Base-by-base conservation (phyloP, 2,888 invertebrate species). In the Spatulosminthurus flaviceps region DNA sequence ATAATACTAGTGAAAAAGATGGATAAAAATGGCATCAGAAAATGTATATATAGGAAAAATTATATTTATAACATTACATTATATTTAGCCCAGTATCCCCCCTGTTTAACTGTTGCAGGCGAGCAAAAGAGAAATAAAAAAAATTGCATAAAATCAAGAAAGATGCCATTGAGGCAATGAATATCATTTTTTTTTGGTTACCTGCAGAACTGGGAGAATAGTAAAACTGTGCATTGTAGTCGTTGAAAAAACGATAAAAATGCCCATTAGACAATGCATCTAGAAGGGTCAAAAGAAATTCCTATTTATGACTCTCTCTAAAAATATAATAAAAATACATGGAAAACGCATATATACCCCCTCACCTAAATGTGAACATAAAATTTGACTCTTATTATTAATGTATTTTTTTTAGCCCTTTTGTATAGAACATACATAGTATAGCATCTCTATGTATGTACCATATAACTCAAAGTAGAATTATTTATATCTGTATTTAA, bases 211-310 rank as follows among this genome's bases (percentile, higher is more conserved):
- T 78, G 19, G 80, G 69, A 73, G 78, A 70, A 80, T 75, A 71
- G 78, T 80, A 80, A 80, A 78, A 78, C 74, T 80, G 78, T 66
- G 78, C 72, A 72, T 78, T 75, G 78, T 80, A 78, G 76, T 80
- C 76, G 80, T 78, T 78, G 66, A 60, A 78, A 60, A 74, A 74
- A 78, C 78, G 72, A 73, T 72, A 80, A 72, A 75, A 73, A 73
- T 77, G 80, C 61, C 80, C 80, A 64, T 78, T 78, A 64, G 80
- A 76, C 78, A 80, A 70, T 66, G 76, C 78, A 80, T 80, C 80
- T 80, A 80, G 26, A 80, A 42, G 60, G 22, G 61, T 74, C 64
- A 66, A 76, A 42, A 76, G 42, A 76, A 28, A 76, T 41, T 21
- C 42, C 51, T 51, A 51, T 51, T 51, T 51, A 51, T n/a, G 51